phyloP scores from a whole-genome alignment of 1,140 invertebrate species.

The Chlorops oryzae region DNA sequence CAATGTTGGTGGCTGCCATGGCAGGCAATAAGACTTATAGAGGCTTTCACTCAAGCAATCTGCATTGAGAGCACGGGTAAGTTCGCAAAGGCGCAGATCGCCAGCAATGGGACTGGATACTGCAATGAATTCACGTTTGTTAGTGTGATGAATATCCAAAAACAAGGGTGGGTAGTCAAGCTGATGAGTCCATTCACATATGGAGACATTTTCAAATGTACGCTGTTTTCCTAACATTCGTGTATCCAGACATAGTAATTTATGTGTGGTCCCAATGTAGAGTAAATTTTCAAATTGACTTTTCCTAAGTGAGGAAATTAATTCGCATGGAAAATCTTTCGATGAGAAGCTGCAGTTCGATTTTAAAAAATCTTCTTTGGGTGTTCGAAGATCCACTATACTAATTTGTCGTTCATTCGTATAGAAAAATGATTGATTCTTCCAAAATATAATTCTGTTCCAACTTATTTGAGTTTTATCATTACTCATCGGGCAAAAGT shows the following conservation, averaged over 20 bases:
- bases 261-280: slow-evolving; percentile 16
- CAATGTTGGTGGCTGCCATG: slow-evolving; percentile 14
- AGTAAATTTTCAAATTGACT: slow-evolving; percentile 15
- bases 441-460: slow-evolving; percentile 13
- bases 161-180: slow-evolving; percentile 12
- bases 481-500: neutral
- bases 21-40: slow-evolving; percentile 9
- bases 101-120: slow-evolving; percentile 9
- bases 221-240: slow-evolving; percentile 9
- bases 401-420: slow-evolving; percentile 10
- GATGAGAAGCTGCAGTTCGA: neutral
- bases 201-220: neutral
- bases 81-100: slow-evolving; percentile 14
- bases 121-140: slow-evolving; percentile 12
- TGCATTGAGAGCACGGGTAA: neutral
- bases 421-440: slow-evolving; percentile 14
- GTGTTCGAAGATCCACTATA: slow-evolving; percentile 10
- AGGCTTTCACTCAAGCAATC: neutral
- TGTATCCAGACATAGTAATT: slow-evolving; percentile 14
- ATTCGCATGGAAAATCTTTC: slow-evolving; percentile 1
- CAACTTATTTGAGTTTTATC: slow-evolving; percentile 2
- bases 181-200: slow-evolving; percentile 16
- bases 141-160: slow-evolving; percentile 4
- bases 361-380: slow-evolving; percentile 9
- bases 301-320: slow-evolving; percentile 7